Conservation (phyloP, 2,797 vertebrate species). For the Glossophaga mutica region DNA sequence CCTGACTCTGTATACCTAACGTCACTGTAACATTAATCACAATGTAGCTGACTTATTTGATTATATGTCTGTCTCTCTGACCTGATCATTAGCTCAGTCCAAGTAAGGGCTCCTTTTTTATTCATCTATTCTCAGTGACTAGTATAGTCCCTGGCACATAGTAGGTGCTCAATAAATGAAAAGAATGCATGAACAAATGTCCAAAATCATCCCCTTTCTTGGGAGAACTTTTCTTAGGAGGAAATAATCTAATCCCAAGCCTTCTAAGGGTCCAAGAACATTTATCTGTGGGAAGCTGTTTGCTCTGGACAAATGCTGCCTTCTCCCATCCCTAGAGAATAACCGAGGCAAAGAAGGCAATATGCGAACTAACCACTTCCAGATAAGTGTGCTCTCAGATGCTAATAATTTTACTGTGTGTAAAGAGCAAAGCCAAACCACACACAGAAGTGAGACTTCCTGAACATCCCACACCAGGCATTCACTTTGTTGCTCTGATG, state of each 20-base stretch:
- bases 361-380: slow-evolving; percentile 35
- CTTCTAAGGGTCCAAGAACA: background rate
- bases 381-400: slow-evolving; percentile 27
- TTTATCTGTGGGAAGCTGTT: slow-evolving; percentile 17
- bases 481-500: background rate
- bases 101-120: background rate
- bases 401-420: slow-evolving; percentile 26
- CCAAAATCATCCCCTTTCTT: background rate
- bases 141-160: background rate
- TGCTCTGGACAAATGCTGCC: background rate
- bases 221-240: background rate
- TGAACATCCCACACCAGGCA: background rate
- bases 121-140: background rate
- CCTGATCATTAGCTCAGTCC: background rate
- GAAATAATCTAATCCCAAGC: background rate
- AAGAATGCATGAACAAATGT: background rate
- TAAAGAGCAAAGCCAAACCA: slow-evolving; percentile 50
- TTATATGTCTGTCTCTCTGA: background rate
- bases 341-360: slow-evolving; percentile 9
- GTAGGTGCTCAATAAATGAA: background rate
- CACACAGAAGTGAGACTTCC: slow-evolving; percentile 54
- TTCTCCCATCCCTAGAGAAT: background rate
- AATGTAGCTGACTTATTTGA: background rate
- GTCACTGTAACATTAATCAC: background rate
- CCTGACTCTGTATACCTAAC: background rate